Evolutionary conservation across 2,113 vertebrate species (phyloP).

Genomic region (Perognathus longimembris): DNA sequence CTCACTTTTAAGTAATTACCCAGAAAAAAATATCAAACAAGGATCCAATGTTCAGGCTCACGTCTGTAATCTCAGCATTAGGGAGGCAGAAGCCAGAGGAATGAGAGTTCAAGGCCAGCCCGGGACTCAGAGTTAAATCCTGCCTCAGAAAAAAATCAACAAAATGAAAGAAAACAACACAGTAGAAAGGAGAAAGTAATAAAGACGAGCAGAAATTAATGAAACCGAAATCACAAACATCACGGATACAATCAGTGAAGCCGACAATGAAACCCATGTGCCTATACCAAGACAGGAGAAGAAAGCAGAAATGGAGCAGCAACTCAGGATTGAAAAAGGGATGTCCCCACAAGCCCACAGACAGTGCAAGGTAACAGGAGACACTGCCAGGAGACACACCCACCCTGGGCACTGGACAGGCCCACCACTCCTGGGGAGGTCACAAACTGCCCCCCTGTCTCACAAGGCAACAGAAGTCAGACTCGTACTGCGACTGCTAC

Average conservation of each 20-base stretch:
- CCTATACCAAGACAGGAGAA: background rate
- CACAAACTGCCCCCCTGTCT: no score
- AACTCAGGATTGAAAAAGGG: background rate
- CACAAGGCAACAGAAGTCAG: no score
- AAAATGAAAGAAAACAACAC: background rate
- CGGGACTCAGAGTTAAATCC: no score
- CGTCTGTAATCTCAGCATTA: no score
- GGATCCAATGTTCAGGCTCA: no score
- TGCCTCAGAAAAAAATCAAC: no score
- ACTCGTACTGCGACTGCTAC: no score
- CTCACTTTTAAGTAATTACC: background rate
- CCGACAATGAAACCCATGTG: background rate
- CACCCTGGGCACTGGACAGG: no score
- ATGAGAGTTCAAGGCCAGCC: no score
- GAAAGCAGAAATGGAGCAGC: background rate
- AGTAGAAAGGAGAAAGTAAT: background rate
- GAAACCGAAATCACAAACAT: background rate
- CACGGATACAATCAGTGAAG: background rate
- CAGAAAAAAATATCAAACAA: background rate
- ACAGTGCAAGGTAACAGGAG: fast-evolving
- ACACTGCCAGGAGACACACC: no score
- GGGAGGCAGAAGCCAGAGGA: no score
- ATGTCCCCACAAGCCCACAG: background rate
- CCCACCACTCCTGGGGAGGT: no score
- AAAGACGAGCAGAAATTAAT: background rate